phyloP scores from a whole-genome alignment of 2,797 vertebrate species.

The Toxotes lorentzi region DNA sequence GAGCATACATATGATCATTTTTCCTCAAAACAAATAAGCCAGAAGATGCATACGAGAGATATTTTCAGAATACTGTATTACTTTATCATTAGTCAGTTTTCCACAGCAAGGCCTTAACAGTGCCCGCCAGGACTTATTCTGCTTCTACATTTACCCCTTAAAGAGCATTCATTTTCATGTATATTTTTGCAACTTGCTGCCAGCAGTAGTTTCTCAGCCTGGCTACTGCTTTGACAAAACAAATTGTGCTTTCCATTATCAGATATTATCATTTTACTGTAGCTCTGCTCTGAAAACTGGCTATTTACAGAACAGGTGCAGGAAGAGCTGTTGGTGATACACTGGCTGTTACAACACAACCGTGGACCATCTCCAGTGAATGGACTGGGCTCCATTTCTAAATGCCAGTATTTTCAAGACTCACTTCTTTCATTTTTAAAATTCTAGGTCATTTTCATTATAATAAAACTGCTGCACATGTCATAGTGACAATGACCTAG shows the following conservation, averaged over 20 bases:
- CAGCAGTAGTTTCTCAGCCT: slow-evolving; percentile 54
- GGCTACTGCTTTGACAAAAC: slow-evolving; percentile 30
- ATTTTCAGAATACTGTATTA: slow-evolving; percentile 33
- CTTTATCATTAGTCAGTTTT: slow-evolving; percentile 65
- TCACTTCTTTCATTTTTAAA: not conserved
- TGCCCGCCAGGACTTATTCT: slow-evolving; percentile 37
- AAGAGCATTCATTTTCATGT: slow-evolving; percentile 57
- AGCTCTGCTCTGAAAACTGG: slow-evolving; percentile 24
- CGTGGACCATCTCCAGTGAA: slow-evolving; percentile 9
- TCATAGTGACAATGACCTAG: not conserved
- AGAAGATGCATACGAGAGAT: slow-evolving; percentile 52
- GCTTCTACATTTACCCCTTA: slow-evolving; percentile 30
- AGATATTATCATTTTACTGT: slow-evolving; percentile 42
- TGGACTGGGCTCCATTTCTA: not conserved
- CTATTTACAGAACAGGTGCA: slow-evolving; percentile 39
- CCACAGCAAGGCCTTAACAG: slow-evolving; percentile 34
- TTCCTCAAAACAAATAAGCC: slow-evolving; percentile 61
- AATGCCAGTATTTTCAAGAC: not conserved
- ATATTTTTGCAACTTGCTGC: slow-evolving; percentile 52
- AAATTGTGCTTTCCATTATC: slow-evolving; percentile 47
- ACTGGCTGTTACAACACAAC: slow-evolving; percentile 77
- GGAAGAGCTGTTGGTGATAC: slow-evolving; percentile 30
- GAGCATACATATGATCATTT: slow-evolving; percentile 49
- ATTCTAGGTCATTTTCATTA: not conserved
- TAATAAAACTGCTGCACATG: slow-evolving; percentile 9